Conservation (phyloP, 2,888 invertebrate genomes). For the Anthophora plumipes region DNA sequence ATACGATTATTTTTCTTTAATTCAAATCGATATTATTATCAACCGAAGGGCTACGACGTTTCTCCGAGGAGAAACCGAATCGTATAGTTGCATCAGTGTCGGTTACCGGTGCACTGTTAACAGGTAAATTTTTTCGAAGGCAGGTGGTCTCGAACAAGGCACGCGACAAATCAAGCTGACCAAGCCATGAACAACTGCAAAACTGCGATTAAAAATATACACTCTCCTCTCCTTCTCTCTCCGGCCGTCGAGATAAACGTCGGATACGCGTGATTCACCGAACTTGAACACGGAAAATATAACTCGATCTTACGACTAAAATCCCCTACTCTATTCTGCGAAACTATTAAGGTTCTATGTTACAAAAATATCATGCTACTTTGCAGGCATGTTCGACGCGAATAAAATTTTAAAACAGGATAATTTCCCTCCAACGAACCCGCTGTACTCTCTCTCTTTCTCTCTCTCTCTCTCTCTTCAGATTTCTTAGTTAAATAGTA, state of each 20-base stretch:
- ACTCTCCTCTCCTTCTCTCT: not conserved
- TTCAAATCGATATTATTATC: conserved; percentile 43
- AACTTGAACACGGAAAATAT: not conserved
- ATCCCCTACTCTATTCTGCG: not conserved
- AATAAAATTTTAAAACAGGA: not conserved
- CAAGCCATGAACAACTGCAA: conserved; percentile 54
- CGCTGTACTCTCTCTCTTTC: not conserved
- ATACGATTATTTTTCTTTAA: conserved; percentile 30
- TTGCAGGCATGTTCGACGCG: too few relatives aligned
- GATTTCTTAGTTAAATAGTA: not conserved
- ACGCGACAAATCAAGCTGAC: conserved; percentile 82
- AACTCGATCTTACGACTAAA: not conserved
- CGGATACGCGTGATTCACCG: not conserved
- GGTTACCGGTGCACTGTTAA: conserved; percentile 74
- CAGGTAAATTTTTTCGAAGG: conserved; percentile 77
- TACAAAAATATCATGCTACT: not conserved
- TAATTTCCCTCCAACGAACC: not conserved
- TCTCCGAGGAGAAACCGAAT: conserved; percentile 37
- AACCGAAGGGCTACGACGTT: conserved; percentile 4
- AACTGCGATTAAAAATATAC: conserved; percentile 62
- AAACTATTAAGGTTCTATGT: not conserved
- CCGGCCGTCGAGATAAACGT: not conserved
- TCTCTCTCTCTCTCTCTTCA: too few relatives aligned
- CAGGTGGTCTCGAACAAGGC: conserved; percentile 79
- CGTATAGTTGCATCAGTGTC: conserved; percentile 64